These are phyloP conservation scores for Myotis findleyi DNA, from an alignment of 2,797 vertebrate species.

Conservation along the genomic window DNA sequence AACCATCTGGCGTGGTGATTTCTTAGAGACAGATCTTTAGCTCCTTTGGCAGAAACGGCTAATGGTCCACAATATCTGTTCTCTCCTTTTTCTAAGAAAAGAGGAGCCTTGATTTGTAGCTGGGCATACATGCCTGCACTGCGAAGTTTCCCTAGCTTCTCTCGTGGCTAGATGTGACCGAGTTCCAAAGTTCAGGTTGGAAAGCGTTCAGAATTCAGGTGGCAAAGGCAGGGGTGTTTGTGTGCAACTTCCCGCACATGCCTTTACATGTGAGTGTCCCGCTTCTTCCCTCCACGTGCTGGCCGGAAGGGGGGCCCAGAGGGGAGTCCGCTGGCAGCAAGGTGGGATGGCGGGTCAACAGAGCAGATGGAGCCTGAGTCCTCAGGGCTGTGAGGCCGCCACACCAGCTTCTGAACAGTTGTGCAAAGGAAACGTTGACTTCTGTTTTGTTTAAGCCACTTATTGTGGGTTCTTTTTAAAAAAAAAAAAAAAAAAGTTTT, in stretches of 20 bases:
- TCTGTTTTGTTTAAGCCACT: neutral
- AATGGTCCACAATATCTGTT: neutral
- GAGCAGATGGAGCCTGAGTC: neutral
- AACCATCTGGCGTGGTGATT: neutral
- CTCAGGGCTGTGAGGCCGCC: accelerated
- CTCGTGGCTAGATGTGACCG: neutral
- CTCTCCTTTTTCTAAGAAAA: neutral
- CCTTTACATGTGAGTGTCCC: neutral
- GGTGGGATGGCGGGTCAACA: neutral
- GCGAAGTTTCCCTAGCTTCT: neutral
- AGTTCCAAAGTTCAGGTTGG: neutral
- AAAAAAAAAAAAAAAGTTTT: no score
- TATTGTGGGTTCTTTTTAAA: neutral
- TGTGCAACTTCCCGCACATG: neutral
- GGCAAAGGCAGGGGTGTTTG: neutral
- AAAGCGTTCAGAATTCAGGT: neutral
- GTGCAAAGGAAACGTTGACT: neutral
- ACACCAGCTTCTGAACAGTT: neutral
- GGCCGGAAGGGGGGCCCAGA: neutral
- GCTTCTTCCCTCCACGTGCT: neutral
- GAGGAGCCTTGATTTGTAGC: neutral
- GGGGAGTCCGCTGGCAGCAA: neutral
- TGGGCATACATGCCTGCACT: neutral
- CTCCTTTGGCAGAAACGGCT: neutral
- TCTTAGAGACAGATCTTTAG: conserved; percentile 37